Base-by-base conservation (phyloP, 2,797 vertebrate genomes). In the Champsocephalus gunnari region DNA sequence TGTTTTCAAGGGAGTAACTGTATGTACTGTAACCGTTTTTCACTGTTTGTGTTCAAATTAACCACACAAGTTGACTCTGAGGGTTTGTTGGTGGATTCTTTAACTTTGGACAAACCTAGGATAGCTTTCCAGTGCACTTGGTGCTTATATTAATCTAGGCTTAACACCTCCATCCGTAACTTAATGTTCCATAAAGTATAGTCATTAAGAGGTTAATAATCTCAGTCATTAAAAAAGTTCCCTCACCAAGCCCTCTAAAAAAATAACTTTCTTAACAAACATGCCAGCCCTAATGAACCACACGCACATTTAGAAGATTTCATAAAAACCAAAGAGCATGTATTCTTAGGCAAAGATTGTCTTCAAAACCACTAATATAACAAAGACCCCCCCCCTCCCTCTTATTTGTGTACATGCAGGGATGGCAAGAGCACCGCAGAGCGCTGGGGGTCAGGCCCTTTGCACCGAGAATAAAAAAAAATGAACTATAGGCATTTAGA, bases 401-500 rank as follows among this genome's bases (percentile, higher is more conserved):
- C 28, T 8, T 11, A 12, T 70, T 61, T 10, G 0, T 5, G 21
- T 53, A 67, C 62, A 70, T 55, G 47, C 45, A 21, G 44, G 44
- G 66, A 54, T 61, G 66, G 70, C 32, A 50, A 73, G 69, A 67
- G 79, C 75, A 51, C 34, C 2, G 19, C 49, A 28, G 76, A 85
- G 83, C 24, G 1, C 53, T 3, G 17, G 43, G 47, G 84, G 78
- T 88, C 85, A 65, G 12, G 66, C 63, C 85, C 80, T 80, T 76
- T 78, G 71, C 77, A 61, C 81, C 13, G 54, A 86, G 59, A 53
- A 63, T 79, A 73, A 81, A 88, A 87, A 77, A 72, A 88, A 87
- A 78, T 58, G 45, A 89, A 85, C 78, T 84, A 56, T 56, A 84
- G 71, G 65, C 81, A 88, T 87, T 89, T 83, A 74, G 58, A 79